Evolutionary conservation across 2,113 vertebrate genomes (phyloP).

Genomic region (Clarias gariepinus): DNA sequence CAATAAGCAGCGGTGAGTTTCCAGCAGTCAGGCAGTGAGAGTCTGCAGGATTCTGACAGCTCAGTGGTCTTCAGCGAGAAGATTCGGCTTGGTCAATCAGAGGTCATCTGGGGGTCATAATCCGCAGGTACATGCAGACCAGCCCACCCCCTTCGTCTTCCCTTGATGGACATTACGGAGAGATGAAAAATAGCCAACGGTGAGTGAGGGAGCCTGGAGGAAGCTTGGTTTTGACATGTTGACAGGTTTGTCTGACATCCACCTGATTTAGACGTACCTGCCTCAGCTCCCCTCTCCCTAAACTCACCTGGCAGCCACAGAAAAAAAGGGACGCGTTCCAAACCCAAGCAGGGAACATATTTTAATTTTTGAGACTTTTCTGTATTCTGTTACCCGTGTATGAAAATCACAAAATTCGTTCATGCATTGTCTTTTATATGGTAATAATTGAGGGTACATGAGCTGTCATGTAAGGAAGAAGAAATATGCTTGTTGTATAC

Average conservation of each 20-base stretch:
- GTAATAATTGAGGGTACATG: neutral
- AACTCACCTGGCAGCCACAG: neutral
- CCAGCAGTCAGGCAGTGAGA: neutral
- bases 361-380: neutral
- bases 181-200: constrained; percentile 24
- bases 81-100: constrained; percentile 39
- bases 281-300: neutral
- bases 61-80: constrained; percentile 50
- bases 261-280: constrained; percentile 8
- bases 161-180: constrained; percentile 4
- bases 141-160: constrained; percentile 33
- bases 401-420: neutral
- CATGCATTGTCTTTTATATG: neutral
- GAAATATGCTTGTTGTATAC: neutral
- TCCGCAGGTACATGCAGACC: constrained; percentile 48
- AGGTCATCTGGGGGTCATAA: constrained; percentile 41
- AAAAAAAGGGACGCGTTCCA: neutral
- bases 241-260: constrained; percentile 6
- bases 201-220: neutral
- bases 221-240: constrained; percentile 21
- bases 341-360: neutral
- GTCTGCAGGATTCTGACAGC: constrained; percentile 17
- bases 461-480: neutral
- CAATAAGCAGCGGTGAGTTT: constrained; percentile 2
- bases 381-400: neutral